Evolutionary conservation across 2,113 vertebrate genomes (phyloP).

Genomic region (Chunga burmeisteri): DNA sequence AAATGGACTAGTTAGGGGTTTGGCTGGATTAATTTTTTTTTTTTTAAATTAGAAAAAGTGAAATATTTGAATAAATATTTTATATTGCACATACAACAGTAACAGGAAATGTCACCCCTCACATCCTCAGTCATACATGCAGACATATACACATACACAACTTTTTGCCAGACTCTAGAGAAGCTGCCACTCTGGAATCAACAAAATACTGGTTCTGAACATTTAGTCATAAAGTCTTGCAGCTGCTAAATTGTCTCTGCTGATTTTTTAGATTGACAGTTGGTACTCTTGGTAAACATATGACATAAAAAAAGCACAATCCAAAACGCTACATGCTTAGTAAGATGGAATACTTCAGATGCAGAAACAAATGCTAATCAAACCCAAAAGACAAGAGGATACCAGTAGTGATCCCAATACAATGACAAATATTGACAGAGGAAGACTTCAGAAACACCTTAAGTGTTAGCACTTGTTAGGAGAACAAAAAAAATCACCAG

Average conservation of each 20-base stretch:
- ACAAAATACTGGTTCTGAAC: neutral
- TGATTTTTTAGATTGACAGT: neutral
- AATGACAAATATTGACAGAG: neutral
- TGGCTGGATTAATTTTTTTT: neutral
- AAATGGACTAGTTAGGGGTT: neutral
- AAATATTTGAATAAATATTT: neutral
- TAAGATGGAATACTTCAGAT: neutral
- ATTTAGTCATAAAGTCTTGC: neutral
- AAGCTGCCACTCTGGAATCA: neutral
- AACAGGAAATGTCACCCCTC: neutral
- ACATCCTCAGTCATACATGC: neutral
- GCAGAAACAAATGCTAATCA: neutral
- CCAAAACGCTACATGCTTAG: fast-evolving
- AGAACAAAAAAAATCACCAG: neutral
- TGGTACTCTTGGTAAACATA: neutral
- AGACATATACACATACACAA: neutral
- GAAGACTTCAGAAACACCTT: neutral
- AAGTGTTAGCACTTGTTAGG: neutral
- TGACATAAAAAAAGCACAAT: neutral
- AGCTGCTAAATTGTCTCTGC: neutral
- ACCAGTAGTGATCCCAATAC: neutral
- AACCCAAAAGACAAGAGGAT: neutral
- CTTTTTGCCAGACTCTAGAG: neutral
- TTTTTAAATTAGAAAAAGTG: neutral
- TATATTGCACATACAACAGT: neutral